phyloP scores from a whole-genome alignment of 2,113 vertebrate species.

The Oncorhynchus clarkii region DNA sequence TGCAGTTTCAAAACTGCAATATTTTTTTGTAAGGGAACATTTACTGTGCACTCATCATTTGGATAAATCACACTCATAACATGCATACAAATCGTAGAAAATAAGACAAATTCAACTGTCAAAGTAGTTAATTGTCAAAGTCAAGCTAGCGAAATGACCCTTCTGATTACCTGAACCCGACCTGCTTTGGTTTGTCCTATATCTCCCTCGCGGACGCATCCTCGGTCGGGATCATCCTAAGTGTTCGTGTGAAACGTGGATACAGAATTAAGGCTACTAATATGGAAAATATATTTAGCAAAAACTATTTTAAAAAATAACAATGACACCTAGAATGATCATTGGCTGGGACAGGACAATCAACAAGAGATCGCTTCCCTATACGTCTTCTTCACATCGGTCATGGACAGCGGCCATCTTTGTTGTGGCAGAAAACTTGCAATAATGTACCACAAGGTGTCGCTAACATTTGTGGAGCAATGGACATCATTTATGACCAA shows the following conservation, averaged over 20 bases:
- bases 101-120: no score
- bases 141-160: background rate
- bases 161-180: slow-evolving; percentile 40
- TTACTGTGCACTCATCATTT: no score
- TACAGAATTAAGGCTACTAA: background rate
- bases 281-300: fast-evolving
- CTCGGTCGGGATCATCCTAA: slow-evolving; percentile 85
- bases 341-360: no score
- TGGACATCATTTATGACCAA: no score
- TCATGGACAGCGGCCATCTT: slow-evolving; percentile 2
- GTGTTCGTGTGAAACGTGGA: background rate
- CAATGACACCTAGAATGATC: background rate
- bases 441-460: background rate
- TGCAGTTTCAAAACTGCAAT: no score
- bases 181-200: slow-evolving; percentile 93
- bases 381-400: slow-evolving; percentile 2
- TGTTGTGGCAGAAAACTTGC: slow-evolving; percentile 17
- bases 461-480: background rate
- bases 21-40: no score
- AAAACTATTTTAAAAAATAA: background rate
- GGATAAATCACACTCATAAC: no score
- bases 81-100: background rate
- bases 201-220: slow-evolving; percentile 88
- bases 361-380: slow-evolving; percentile 9
- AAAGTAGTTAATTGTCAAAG: no score